Evolutionary conservation across 2,113 vertebrate genomes (phyloP).

Genomic region (Fukomys damarensis): DNA sequence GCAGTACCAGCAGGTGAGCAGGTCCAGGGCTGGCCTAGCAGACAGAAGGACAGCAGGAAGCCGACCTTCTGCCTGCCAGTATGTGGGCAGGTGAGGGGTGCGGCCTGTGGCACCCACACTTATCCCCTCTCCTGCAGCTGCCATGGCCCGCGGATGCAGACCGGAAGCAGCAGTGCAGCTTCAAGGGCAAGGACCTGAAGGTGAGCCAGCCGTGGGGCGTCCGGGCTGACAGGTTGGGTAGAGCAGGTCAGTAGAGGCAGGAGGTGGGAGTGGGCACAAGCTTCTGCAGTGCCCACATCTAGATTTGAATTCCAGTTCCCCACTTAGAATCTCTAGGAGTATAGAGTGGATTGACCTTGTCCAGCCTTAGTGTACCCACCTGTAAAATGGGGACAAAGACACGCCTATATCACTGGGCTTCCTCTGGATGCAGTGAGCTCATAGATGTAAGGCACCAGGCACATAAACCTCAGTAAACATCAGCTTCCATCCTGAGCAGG

Average conservation of each 20-base stretch:
- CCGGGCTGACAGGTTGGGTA: neutral
- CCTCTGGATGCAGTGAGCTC: neutral
- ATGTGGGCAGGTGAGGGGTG: fast-evolving
- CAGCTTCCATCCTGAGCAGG: neutral
- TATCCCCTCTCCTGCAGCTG: conserved; percentile 85
- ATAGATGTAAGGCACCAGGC: neutral
- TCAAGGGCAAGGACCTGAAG: conserved; percentile 97
- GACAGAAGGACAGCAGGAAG: neutral
- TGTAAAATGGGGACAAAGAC: neutral
- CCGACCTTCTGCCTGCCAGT: neutral
- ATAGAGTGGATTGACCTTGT: neutral
- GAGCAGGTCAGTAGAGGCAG: neutral
- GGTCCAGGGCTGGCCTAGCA: fast-evolving
- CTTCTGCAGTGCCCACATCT: neutral
- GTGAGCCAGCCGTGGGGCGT: conserved; percentile 82
- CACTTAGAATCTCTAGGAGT: neutral
- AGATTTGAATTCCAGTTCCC: neutral
- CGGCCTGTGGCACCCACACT: neutral
- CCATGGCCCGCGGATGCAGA: conserved; percentile 91
- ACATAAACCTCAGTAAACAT: fast-evolving
- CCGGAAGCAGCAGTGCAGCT: conserved; percentile 94
- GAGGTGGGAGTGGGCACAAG: neutral
- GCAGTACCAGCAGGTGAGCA: conserved; percentile 89
- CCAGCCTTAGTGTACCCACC: neutral
- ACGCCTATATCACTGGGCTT: neutral